A percentile compares a stretch with the other conserved stretches of the same genome.
phyloP scores from a whole-genome alignment of 30 jellyfish, hydroid and myxozoan species.

The Clytia hemisphaerica region DNA sequence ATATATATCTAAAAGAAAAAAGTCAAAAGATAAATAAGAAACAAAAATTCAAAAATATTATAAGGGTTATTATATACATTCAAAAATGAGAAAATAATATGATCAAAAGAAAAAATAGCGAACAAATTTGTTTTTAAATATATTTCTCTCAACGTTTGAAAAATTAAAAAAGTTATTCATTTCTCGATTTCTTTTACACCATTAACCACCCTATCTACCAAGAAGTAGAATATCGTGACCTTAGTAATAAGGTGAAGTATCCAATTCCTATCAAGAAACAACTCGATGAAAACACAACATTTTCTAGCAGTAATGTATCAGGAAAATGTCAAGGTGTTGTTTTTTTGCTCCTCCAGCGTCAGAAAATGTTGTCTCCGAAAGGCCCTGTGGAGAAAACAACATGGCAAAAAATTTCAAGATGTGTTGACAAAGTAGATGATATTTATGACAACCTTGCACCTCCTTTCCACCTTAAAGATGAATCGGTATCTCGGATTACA shows the following conservation, averaged over 20 bases:
- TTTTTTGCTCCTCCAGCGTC: not conserved
- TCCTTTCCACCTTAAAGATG: not conserved
- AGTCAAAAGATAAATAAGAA: too few relatives aligned
- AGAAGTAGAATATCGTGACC: not conserved
- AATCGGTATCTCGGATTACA: not conserved
- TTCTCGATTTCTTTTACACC: not conserved
- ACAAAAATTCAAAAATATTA: too few relatives aligned
- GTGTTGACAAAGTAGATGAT: not conserved
- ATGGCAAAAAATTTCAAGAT: slow-evolving; percentile 11
- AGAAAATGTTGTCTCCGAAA: slow-evolving; percentile 4
- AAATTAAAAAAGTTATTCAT: too few relatives aligned
- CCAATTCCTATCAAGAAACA: not conserved
- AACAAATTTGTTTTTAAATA: too few relatives aligned
- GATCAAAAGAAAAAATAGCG: too few relatives aligned
- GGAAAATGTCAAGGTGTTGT: slow-evolving; percentile 2
- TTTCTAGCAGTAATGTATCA: not conserved
- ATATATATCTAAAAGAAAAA: too few relatives aligned
- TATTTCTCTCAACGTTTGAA: too few relatives aligned
- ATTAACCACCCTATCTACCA: not conserved
- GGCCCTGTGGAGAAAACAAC: not conserved
- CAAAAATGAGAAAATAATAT: too few relatives aligned
- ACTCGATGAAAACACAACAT: not conserved
- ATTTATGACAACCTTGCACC: not conserved
- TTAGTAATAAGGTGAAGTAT: not conserved
- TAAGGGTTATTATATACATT: too few relatives aligned